Base-by-base conservation (phyloP, 2,113 vertebrate species). In the Caranx ignobilis region DNA sequence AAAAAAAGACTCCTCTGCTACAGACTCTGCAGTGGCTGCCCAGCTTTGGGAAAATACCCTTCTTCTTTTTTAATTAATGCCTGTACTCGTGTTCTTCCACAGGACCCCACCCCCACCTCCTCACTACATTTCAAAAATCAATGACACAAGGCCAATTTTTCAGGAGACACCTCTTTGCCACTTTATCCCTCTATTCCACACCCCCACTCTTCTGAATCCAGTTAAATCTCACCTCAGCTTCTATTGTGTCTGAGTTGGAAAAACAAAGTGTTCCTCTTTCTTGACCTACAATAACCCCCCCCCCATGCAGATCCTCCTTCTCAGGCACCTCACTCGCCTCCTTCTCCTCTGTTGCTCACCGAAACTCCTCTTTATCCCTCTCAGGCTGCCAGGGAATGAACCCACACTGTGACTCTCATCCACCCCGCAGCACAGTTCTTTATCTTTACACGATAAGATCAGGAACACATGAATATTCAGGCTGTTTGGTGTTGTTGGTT, bases 21-120 rank as follows among this genome's bases (percentile, higher is more conserved):
- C 48, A 75, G 61, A 71, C 85, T 86, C 87, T 87, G 88, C 91
- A 91, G 91, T 84, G 76, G 62, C 83, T 48, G 12, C 54, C 55
- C 59, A 6, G 80, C 71, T 89, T 77, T 62, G 70, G 87, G 81
- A 84, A 89, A 86, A 82, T 81, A 88, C 87, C 86, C 57, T 31
- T 34, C 16, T 67, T 45, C 26, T 50, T 50, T 43, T 71, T 59
- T n/a, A 11, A 32, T 6, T 67, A 18, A 61, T 62, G 21, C 6
- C 0, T 48, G 43, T 41, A 8, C 43, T 6, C 11, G 32, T 60
- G 5, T 35, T 41, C 13, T 11, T 41, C 12, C 56, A n/a, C 35
- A 41, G 4, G 1, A 4, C 41, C 35, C 41, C 52, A 19, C 19
- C n/a, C 18, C 48, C 59, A 43, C 45, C 45, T 18, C 82, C 70